These are phyloP conservation scores for Holacanthus passer DNA, from an alignment of 2,113 vertebrate species.

Conservation along the genomic window DNA sequence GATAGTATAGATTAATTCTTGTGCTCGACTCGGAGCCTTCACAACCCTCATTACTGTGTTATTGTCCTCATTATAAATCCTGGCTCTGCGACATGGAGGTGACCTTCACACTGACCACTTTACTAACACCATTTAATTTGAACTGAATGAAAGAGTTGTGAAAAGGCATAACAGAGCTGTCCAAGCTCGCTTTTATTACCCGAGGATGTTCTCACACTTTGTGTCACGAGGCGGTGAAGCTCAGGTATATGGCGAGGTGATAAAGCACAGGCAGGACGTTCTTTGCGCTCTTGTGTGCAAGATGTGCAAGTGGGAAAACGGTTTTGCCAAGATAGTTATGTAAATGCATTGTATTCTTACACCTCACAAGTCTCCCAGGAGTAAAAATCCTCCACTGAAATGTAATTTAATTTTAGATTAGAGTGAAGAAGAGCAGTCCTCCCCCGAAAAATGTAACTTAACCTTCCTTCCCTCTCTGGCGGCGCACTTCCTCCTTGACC, in stretches of 20 bases:
- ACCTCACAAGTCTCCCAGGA: constrained; percentile 8
- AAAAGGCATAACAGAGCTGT: neutral
- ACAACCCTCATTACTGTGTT: constrained; percentile 58
- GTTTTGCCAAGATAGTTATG: constrained; percentile 2
- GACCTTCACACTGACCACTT: constrained; percentile 59
- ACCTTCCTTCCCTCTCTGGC: constrained; percentile 20
- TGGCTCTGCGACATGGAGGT: constrained; percentile 28
- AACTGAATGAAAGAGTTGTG: constrained; percentile 7
- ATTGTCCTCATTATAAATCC: constrained; percentile 66
- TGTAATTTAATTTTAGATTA: constrained; percentile 52
- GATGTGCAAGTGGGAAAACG: neutral
- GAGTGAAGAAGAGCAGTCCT: constrained; percentile 1
- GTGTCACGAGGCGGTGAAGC: neutral
- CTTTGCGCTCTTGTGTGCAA: neutral
- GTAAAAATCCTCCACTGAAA: constrained; percentile 15
- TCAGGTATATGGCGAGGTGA: constrained; percentile 33
- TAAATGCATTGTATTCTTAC: constrained; percentile 11
- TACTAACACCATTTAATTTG: constrained; percentile 32
- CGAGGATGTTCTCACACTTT: constrained; percentile 28
- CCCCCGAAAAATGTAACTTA: neutral
- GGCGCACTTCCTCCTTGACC: constrained; percentile 52
- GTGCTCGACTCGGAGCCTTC: constrained; percentile 39
- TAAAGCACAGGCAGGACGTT: neutral
- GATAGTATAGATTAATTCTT: constrained; percentile 60
- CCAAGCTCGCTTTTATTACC: neutral